Evolutionary conservation across 2,888 invertebrate genomes (phyloP), one percentile per base, ranked within the genome.

Genomic region (Acleris cristana): DNA sequence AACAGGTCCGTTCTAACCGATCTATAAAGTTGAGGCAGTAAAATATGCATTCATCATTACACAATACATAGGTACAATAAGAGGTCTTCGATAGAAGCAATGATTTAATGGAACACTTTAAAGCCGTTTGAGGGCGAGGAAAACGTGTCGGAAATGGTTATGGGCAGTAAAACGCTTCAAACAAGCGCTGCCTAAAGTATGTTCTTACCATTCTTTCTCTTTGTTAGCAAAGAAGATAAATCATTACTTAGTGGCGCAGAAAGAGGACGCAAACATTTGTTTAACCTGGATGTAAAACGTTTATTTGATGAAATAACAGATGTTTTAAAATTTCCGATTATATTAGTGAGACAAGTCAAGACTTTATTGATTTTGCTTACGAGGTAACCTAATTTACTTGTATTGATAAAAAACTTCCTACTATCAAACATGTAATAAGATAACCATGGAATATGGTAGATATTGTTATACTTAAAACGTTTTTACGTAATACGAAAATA

Each of bases 111-210:
- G 51, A 51, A 51, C 60, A 40, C 60, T 60, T 40, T 60, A 51
- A 51, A 58, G 34, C 51, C 19, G 51, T 60, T 60, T 52, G 52
- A 26, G 58, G 58, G 49, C 48, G 26, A 23, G 58, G 26, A 26
- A 48, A 58, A 60, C 60, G 60, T 52, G 52, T 34, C 34, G 60
- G 60, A 60, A 60, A 60, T 60, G 60, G 60, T 60, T 60, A 60
- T 60, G 60, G 60, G 51, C 60, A 60, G 60, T 60, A 60, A 60
- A 60, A 60, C 51, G 51, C 10, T 52, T 21, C 60, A 51, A 49
- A 51, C 60, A 34, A 51, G 60, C 60, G 51, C 52, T 51, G 60
- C 60, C 51, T 14, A 23, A 58, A 58, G 58, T 58, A 48, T 58
- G 26, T 51, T 52, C 60, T 60, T 60, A 60, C 51, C 26, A 54